Conservation (phyloP, 2,888 invertebrate species). For the Metopia argyrocephala region DNA sequence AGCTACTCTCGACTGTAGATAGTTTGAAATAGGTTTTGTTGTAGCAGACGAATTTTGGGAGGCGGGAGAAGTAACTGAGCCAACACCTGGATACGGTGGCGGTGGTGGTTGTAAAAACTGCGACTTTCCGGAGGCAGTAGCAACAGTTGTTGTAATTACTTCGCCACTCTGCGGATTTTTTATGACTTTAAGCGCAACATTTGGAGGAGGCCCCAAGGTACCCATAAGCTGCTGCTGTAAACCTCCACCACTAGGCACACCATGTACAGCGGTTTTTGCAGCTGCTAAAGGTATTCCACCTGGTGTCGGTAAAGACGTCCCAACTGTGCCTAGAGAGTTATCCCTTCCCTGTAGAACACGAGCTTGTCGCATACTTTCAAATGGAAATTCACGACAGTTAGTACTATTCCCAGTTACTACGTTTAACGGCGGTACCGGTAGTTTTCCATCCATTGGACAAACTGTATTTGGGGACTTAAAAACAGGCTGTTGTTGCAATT, state of each 20-base stretch:
- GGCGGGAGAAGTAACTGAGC: constrained; percentile 62
- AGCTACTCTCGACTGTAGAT: constrained; percentile 53
- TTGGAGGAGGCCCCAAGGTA: constrained; percentile 69
- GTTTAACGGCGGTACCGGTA: constrained; percentile 80
- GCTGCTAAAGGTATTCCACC: constrained; percentile 59
- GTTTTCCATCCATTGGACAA: constrained; percentile 89
- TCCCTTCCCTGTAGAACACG: constrained; percentile 90
- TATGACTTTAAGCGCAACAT: constrained; percentile 73
- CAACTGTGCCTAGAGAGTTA: constrained; percentile 79
- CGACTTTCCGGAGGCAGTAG: constrained; percentile 68
- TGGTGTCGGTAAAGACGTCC: constrained; percentile 57
- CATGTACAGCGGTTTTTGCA: constrained; percentile 38
- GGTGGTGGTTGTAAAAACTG: constrained; percentile 77
- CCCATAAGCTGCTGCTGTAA: constrained; percentile 68
- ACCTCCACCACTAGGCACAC: constrained; percentile 24
- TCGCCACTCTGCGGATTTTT: constrained; percentile 72
- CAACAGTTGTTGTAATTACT: constrained; percentile 64
- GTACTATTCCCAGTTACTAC: constrained; percentile 77
- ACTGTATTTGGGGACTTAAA: constrained; percentile 92
- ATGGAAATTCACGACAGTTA: constrained; percentile 84
- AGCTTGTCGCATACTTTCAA: constrained; percentile 94
- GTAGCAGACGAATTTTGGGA: constrained; percentile 48
- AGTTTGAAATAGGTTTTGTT: constrained; percentile 66
- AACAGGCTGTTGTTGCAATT: constrained; percentile 65
- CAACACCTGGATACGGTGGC: constrained; percentile 76